phyloP scores from a whole-genome alignment of 1,140 invertebrate species.

The Manduca sexta region DNA sequence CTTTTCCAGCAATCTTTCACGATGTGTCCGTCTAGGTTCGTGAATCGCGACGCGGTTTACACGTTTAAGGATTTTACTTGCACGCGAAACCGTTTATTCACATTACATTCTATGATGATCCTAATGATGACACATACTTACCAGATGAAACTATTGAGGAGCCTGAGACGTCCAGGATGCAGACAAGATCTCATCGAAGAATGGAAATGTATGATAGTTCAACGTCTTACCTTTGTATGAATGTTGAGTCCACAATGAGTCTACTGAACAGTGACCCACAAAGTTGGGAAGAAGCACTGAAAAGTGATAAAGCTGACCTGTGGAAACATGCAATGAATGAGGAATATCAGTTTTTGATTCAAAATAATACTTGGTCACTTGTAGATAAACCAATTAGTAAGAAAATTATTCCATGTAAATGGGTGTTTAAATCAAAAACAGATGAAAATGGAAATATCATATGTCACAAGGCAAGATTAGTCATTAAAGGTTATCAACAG shows the following conservation, averaged over 20 bases:
- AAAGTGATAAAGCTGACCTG: background rate
- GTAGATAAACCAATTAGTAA: constrained; percentile 6
- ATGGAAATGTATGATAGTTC: too few relatives aligned
- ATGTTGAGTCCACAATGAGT: background rate
- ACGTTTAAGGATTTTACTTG: too few relatives aligned
- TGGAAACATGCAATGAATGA: constrained; percentile 19
- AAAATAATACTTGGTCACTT: constrained; percentile 18
- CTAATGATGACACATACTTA: too few relatives aligned
- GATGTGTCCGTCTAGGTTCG: too few relatives aligned
- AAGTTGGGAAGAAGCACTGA: constrained; percentile 8
- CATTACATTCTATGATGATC: too few relatives aligned
- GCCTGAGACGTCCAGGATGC: too few relatives aligned
- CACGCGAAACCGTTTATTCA: too few relatives aligned
- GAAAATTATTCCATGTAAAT: constrained; percentile 9
- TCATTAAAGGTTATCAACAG: constrained; percentile 32
- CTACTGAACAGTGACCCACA: constrained; percentile 10
- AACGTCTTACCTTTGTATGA: too few relatives aligned
- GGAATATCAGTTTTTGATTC: constrained; percentile 14
- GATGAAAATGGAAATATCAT: constrained; percentile 33
- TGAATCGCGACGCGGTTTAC: too few relatives aligned
- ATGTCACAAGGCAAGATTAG: constrained; percentile 37
- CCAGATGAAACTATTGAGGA: too few relatives aligned
- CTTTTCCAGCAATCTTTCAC: too few relatives aligned
- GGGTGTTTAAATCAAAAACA: constrained; percentile 40
- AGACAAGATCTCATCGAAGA: too few relatives aligned